Conservation (phyloP, 2,888 invertebrate genomes). For the Cantharis rustica region DNA sequence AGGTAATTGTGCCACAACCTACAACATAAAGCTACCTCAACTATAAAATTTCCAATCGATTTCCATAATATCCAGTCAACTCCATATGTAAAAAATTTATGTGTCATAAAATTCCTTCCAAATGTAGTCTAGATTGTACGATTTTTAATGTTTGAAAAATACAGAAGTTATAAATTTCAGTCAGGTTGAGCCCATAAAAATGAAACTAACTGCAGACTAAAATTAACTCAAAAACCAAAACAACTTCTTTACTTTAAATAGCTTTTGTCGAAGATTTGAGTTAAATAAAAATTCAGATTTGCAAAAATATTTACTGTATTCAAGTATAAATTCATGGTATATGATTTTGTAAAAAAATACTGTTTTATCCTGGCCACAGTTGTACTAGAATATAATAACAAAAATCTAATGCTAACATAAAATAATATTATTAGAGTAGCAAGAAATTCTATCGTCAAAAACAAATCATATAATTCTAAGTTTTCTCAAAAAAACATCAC, state of each 20-base stretch:
- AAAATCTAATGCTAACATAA: background rate
- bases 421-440: background rate
- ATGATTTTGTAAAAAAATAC: background rate
- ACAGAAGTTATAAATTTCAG: too few relatives aligned
- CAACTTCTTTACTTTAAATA: background rate
- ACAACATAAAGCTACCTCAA: too few relatives aligned
- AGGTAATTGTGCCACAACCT: too few relatives aligned
- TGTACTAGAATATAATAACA: background rate
- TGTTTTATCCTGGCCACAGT: background rate
- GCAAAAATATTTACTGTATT: background rate
- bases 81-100: too few relatives aligned
- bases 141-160: too few relatives aligned
- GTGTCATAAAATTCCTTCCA: too few relatives aligned
- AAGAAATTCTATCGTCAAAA: background rate
- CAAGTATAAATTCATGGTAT: background rate
- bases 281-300: background rate
- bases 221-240: too few relatives aligned
- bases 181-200: too few relatives aligned
- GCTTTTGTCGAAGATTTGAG: background rate
- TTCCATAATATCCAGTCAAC: too few relatives aligned
- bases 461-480: background rate
- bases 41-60: too few relatives aligned
- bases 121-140: too few relatives aligned
- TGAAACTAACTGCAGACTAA: too few relatives aligned
- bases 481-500: background rate